phyloP scores from a whole-genome alignment of 1,140 invertebrate species.

The Drosophila kanapiae region DNA sequence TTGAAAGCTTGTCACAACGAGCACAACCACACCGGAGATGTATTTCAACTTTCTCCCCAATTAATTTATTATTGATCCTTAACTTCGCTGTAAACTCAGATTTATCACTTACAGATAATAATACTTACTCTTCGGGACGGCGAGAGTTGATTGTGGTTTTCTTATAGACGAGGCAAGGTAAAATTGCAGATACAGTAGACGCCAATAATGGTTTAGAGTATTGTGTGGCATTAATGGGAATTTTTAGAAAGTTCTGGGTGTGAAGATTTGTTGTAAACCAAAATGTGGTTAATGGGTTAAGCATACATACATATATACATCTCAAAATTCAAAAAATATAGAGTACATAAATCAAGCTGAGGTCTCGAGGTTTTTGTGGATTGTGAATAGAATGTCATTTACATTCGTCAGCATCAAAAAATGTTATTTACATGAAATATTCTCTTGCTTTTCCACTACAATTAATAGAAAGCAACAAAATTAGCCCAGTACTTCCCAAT shows the following conservation, averaged over 20 bases:
- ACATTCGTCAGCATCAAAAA: constrained; percentile 9
- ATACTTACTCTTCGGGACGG: constrained; percentile 56
- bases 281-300: constrained; percentile 52
- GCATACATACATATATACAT: constrained; percentile 54
- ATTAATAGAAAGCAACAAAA: background rate
- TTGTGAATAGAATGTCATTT: constrained; percentile 9
- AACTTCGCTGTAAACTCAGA: background rate
- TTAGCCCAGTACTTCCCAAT: too few relatives aligned
- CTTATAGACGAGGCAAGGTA: constrained; percentile 57
- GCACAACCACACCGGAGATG: background rate
- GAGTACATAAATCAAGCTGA: constrained; percentile 33
- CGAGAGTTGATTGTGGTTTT: constrained; percentile 20
- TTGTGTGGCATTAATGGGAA: constrained; percentile 53
- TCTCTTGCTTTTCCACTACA: background rate
- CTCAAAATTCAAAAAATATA: constrained; percentile 45
- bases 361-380: constrained; percentile 23
- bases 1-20: constrained; percentile 35
- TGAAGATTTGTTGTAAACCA: constrained; percentile 32
- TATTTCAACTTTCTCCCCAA: background rate
- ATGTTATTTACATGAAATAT: constrained; percentile 16
- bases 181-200: constrained; percentile 72
- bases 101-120: constrained; percentile 32
- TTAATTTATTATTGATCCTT: constrained; percentile 4
- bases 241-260: constrained; percentile 34
- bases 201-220: constrained; percentile 69